Conservation (phyloP, 2,888 invertebrate species). For the Parascotia fuliginaria region DNA sequence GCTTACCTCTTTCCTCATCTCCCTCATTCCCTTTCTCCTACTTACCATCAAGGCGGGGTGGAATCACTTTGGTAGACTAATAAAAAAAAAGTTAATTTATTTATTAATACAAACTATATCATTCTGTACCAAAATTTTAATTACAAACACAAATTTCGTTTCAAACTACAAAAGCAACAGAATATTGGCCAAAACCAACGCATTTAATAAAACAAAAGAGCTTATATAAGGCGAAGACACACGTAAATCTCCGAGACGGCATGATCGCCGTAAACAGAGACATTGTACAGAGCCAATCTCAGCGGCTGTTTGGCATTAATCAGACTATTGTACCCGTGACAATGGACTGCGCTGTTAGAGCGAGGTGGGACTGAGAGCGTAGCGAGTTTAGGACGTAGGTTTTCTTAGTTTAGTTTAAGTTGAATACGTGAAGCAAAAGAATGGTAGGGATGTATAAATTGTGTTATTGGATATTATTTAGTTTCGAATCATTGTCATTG, state of each 20-base stretch:
- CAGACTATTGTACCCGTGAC: conserved; percentile 47
- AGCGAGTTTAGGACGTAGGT: conserved; percentile 3
- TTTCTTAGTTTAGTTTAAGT: too few relatives aligned
- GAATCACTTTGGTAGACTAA: too few relatives aligned
- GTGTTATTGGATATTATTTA: too few relatives aligned
- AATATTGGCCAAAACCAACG: conserved; percentile 1
- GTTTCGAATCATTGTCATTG: too few relatives aligned
- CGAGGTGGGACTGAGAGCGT: conserved; percentile 10
- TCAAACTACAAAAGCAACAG: background rate
- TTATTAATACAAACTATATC: too few relatives aligned
- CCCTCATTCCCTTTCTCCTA: too few relatives aligned
- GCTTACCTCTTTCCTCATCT: too few relatives aligned
- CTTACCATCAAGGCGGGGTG: too few relatives aligned
- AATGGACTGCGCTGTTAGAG: conserved; percentile 30
- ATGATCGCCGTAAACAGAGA: conserved; percentile 44
- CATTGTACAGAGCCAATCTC: conserved; percentile 44
- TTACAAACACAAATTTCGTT: background rate
- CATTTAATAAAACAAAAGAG: conserved; percentile 30
- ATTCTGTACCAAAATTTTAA: too few relatives aligned
- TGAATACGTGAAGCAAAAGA: too few relatives aligned
- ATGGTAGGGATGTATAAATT: too few relatives aligned
- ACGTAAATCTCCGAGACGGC: conserved; percentile 35
- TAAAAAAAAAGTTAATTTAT: too few relatives aligned
- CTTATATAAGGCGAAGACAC: conserved; percentile 21
- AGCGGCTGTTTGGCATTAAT: conserved; percentile 50